Conservation (phyloP, 2,888 invertebrate species). For the Sceliomorpha sp. region DNA sequence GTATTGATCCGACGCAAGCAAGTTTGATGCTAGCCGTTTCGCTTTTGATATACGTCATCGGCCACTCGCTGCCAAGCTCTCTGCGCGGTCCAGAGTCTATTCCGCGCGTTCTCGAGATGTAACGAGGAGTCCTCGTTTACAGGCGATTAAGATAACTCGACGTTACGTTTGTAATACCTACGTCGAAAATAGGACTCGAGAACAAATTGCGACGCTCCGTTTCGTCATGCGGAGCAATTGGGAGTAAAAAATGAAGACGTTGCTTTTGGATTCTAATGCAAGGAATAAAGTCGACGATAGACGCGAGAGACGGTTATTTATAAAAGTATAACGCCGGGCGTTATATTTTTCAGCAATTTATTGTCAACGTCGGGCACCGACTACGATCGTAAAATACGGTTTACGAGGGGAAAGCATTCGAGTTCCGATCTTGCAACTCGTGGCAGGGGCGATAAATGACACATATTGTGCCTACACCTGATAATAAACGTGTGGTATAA, state of each 20-base stretch:
- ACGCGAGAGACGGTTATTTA: conserved; percentile 33
- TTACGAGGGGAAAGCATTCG: conserved; percentile 42
- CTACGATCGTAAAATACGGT: conserved; percentile 40
- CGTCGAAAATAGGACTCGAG: too few relatives aligned
- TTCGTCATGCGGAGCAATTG: background rate
- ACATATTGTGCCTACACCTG: conserved; percentile 39
- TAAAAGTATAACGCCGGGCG: conserved; percentile 26
- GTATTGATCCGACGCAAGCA: conserved; percentile 77
- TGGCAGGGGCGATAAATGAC: conserved; percentile 41
- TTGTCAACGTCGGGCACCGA: conserved; percentile 21
- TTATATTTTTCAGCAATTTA: conserved; percentile 31
- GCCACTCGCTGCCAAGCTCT: conserved; percentile 8
- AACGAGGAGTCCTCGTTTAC: too few relatives aligned
- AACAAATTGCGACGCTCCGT: too few relatives aligned
- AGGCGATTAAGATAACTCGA: too few relatives aligned
- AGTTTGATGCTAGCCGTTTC: conserved; percentile 76
- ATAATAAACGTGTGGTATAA: conserved; percentile 35
- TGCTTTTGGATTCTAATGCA: too few relatives aligned
- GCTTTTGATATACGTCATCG: conserved; percentile 69
- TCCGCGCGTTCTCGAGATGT: too few relatives aligned
- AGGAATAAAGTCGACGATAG: too few relatives aligned
- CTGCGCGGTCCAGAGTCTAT: conserved; percentile 9
- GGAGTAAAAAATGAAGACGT: conserved; percentile 26
- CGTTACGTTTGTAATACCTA: too few relatives aligned
- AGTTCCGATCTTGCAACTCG: conserved; percentile 37